Evolutionary conservation across 2,113 vertebrate genomes (phyloP), one percentile per base, ranked within the genome.

Genomic region (Empidonax alnorum): DNA sequence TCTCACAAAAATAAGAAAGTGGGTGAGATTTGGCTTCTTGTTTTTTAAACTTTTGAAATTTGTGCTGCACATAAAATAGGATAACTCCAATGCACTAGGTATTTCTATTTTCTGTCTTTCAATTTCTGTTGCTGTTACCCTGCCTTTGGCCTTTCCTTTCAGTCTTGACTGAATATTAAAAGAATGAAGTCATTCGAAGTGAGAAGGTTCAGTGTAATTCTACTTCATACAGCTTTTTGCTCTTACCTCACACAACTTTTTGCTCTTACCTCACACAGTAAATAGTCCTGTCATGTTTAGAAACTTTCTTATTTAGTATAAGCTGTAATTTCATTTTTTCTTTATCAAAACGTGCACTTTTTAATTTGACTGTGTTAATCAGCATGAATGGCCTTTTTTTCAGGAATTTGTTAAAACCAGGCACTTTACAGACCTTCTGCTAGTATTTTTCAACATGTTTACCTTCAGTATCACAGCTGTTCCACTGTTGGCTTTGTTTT

Each of bases 381-480:
- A 89, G 49, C 66, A 75, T 47, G 66, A 91, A 71, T 21, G 18
- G 41, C 52, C 31, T 83, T 94, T 86, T 74, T 2, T 47, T 30
- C 35, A 6, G 72, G 73, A 81, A 72, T 93, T 96, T 84, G 72
- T 83, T 74, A 84, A 93, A 92, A 94, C 28, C 1, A 3, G 55
- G 72, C 79, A 56, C 68, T 96, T 95, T 86, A 83, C 87, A 96
- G 92, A 77, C 94, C 85, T 96, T 95, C 93, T 96, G 90, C 79
- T 92, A 78, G 68, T 82, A 75, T 87, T 93, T 94, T 96, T 67
- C 90, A 89, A 68, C 8, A 37, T 95, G 88, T 96, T 96, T 96
- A 90, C 90, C 93, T 97, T 92, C 94, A 81, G 31, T 92, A 81
- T 90, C 90, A 78, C 96, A 97, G 96, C 92, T 96, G 95, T 94